Conservation (phyloP, 2,113 vertebrate species). For the Ammodytes dubius region DNA sequence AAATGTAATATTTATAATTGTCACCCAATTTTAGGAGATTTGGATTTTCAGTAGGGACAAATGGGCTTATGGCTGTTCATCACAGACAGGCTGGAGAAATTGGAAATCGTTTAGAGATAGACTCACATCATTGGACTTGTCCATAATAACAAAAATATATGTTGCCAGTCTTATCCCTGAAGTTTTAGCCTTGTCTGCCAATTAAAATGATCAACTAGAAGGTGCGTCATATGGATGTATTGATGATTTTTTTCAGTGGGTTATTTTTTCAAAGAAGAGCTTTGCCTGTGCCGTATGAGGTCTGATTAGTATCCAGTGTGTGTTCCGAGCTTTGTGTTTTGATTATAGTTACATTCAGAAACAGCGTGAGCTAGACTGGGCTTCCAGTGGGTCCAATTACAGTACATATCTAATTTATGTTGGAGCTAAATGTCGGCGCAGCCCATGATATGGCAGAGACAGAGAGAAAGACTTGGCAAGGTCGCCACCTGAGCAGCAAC, state of each 20-base stretch:
- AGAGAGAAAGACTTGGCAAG: constrained; percentile 48
- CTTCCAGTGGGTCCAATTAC: constrained; percentile 56
- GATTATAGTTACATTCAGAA: constrained; percentile 30
- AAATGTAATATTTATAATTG: background rate
- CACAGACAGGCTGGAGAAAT: background rate
- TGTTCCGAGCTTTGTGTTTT: constrained; percentile 37
- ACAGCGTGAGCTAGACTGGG: constrained; percentile 41
- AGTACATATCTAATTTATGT: constrained; percentile 65
- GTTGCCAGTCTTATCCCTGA: background rate
- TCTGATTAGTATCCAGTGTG: constrained; percentile 29
- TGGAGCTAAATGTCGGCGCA: constrained; percentile 38
- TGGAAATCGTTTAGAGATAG: background rate
- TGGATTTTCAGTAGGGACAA: background rate
- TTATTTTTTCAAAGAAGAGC: background rate
- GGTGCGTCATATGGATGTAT: background rate
- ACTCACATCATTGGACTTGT: background rate
- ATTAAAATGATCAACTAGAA: background rate
- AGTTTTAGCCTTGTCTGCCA: background rate
- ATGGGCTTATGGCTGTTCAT: background rate
- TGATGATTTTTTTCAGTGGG: background rate
- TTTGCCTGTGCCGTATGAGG: constrained; percentile 10
- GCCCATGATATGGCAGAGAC: constrained; percentile 46
- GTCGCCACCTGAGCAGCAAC: constrained; percentile 57
- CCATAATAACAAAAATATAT: background rate
- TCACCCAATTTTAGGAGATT: background rate